Evolutionary conservation across 2,113 vertebrate species (phyloP), one percentile per base, ranked within the genome.

Genomic region (Narcine bancroftii): DNA sequence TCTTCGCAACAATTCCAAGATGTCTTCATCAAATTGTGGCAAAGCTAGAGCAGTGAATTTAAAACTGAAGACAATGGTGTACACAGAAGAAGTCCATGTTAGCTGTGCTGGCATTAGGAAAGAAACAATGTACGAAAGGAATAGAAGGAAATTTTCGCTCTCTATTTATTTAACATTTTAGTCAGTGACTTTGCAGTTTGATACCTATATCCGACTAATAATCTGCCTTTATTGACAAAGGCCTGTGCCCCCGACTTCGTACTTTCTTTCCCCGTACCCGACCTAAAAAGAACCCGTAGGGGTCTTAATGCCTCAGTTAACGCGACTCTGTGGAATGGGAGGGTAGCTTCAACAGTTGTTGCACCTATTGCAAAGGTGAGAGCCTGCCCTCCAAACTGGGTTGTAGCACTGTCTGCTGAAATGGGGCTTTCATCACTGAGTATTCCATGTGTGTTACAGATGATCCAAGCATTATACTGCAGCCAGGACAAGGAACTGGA

Each of bases 161-260:
- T 71, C 89, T 99, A 97, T 98, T 99, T 99, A 99, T 99, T 98
- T 95, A 94, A 95, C 94, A 95, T 97, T 97, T 98, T 98, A 98
- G 98, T 99, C 98, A 97, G 96, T 99, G 98, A 99, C 98, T 98
- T 97, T 96, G 97, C 98, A 99, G 98, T 98, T 97, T 96, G 96
- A 96, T 96, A 93, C 96, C 96, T 97, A 97, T 93, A 81, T 81
- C 76, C 96, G 97, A 98, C 97, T 96, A 97, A 96, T 95, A 96
- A 97, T 95, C 96, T 96, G 98, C 98, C 97, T 99, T 99, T 98
- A 96, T 99, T 98, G 96, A 97, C 96, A 96, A 97, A 99, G 98
- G 98, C 96, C 93, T 94, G 94, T 93, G 93, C 94, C 95, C n/a
- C 92, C 39, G 47, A 92, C 72, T 75, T 92, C 47, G 72, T 42